Base-by-base conservation (phyloP, 2,888 invertebrate genomes). In the Zootermopsis nevadensis region DNA sequence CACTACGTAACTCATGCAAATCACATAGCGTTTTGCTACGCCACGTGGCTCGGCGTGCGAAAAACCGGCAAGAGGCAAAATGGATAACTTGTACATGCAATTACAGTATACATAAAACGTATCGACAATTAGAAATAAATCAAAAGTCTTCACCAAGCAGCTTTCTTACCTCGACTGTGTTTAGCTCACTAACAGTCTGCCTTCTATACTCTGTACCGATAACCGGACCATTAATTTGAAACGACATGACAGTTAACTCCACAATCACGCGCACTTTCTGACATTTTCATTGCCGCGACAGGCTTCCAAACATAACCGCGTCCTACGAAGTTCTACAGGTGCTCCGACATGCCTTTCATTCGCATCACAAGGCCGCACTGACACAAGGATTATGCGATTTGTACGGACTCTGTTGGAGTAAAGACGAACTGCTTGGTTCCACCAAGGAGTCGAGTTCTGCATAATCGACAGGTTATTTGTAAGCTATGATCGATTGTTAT, bases 271-370 rank as follows among this genome's bases (percentile, higher is more conserved):
- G 81, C 80, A 83, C 76, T 6, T 60, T 80, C 27, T 55, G 30
- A 55, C 72, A 72, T 48, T 38, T 24, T n/a, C 33, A 72, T 48
- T 27, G 30, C 81, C 33, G 53, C 38, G 27, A n/a, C 6, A 81
- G 55, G 48, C 83, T 35, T 82, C 84, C 79, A 33, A 33, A 67
- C 84, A 27, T 24, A 55, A 33, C 69, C 72, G 77, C 79, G 66
- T 72, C 60, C 84, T 42, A 74, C 15, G 15, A 55, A 48, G 84
- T 69, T 84, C 84, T 82, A 84, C 84, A 80, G 82, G 83, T 83
- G 83, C 83, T 69, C 74, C 19, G 55, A 53, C 77, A 77, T 66
- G 31, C 53, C 8, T 79, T 38, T 38, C 55, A 82, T 77, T 72
- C 53, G 19, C 79, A 35, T 35, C 38, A 74, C 74, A 74, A 74